Base-by-base conservation (phyloP, 2,888 invertebrate species). In the Eupithecia vulgata region DNA sequence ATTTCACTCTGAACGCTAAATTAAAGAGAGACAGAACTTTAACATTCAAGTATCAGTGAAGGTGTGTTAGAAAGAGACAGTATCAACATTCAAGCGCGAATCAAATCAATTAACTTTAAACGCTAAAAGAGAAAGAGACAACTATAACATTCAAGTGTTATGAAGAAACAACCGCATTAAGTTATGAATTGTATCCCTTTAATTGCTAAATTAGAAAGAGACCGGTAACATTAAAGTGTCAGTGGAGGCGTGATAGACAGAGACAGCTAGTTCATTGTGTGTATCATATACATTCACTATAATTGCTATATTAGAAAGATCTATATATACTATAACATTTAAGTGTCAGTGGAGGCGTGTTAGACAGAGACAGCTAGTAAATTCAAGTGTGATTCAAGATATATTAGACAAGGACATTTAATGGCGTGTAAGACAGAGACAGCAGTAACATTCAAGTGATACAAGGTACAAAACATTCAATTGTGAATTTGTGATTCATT, bases 331-430 rank as follows among this genome's bases (percentile, higher is more conserved):
- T 21, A 52, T 52, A 52, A 21, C 48, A 52, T 21, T 52, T 8
- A 57, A 25, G 57, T 57, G 57, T 25, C 12, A 57, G 25, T 57
- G 57, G 12, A 72, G 40, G 67, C 62, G 34, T 59, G 72, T 65
- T 70, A 72, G 71, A 71, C 37, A 69, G 35, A 74, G 70, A 70
- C 71, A 73, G 66, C 30, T 62, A 34, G 7, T 7, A 30, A 15
- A 59, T 30, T 17, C 34, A 34, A 15, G 17, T 12, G 17, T 61
- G 61, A 30, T 15, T 34, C 61, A 34, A 15, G 12, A 5, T 4
- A 57, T n/a, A n/a, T 57, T 25, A 25, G 13, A 57, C 21, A 57
- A 5, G 7, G 25, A 25, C 25, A 25, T 57, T 57, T 12, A 30
- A 61, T 30, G 12, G 61, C 34, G 3, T 61, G 37, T 68, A 34